A percentile compares a stretch with the other conserved stretches of the same genome.
Conservation (phyloP, 92 coral and sea anemone genomes). For the Metridium senile region DNA sequence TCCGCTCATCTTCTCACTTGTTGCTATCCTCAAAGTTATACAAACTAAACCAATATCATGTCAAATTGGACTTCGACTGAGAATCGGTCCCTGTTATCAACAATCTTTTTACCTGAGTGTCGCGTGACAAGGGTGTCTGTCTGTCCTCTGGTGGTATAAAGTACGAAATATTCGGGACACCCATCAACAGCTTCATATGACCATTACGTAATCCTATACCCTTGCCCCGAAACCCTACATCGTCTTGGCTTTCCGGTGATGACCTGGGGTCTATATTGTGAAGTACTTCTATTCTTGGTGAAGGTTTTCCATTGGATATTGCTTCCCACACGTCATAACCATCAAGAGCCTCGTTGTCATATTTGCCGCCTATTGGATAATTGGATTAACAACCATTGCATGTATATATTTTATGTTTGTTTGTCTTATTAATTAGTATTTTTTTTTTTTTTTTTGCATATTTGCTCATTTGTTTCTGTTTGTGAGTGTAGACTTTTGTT, state of each 20-base stretch:
- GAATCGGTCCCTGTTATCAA: too few species aligned
- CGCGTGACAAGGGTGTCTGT: constrained; percentile 6
- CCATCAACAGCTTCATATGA: constrained; percentile 80
- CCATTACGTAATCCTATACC: constrained; percentile 77
- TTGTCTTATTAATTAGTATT: too few species aligned
- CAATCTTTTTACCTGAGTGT: constrained; percentile 4
- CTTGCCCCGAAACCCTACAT: constrained; percentile 54
- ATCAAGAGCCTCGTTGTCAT: constrained; percentile 43
- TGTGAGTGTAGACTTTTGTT: too few species aligned
- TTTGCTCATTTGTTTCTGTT: too few species aligned
- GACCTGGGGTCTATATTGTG: constrained; percentile 65
- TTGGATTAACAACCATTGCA: background rate
- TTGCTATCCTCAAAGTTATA: too few species aligned
- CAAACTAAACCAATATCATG: too few species aligned
- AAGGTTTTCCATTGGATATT: constrained; percentile 69
- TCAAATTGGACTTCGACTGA: background rate
- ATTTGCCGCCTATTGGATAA: constrained; percentile 39
- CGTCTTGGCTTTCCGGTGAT: constrained; percentile 2
- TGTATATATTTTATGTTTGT: too few species aligned
- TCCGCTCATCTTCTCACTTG: too few species aligned
- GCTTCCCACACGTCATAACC: constrained; percentile 79
- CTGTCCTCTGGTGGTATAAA: constrained; percentile 78
- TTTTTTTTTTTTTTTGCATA: too few species aligned
- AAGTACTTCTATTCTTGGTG: constrained; percentile 73
- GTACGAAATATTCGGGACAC: constrained; percentile 76